Base-by-base conservation (phyloP, 2,113 vertebrate genomes). In the Bufo gargarizans region DNA sequence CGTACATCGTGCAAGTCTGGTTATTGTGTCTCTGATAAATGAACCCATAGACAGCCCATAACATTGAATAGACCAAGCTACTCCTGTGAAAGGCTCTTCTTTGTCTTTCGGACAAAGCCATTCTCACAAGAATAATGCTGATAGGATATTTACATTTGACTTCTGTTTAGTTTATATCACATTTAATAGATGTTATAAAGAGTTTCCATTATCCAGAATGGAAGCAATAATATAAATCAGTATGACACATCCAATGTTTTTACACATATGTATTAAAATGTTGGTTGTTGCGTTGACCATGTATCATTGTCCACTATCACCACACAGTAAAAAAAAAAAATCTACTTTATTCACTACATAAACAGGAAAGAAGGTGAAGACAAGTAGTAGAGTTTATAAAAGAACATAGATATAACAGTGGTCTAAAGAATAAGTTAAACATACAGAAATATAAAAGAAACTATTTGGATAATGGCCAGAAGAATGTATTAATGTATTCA, bases 1-100 rank as follows among this genome's bases (percentile, higher is more conserved):
- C 33, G 9, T 84, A 55, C 55, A 84, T 49, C 55, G 82, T 49
- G 20, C 4, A 47, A 50, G 13, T n/a, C 61, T 49, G 45, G 0
- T 84, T 84, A 84, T 84, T 84, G 63, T 69, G 63, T 53, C 20
- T 71, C 72, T 84, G n/a, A 84, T 84, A 84, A 71, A 71, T 55
- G 47, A n/a, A 71, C 47, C 9, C 82, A 71, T 1, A 69, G 63
- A 49, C 82, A 84, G 14, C 65, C 59, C 65, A 55, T 50, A 83
- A 83, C 20, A 65, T 22, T 83, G 81, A 69, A 83, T 67, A 83
- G 81, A 83, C n/a, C 55, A 43, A 84, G 63, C 82, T 71, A 71
- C 63, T 53, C 47, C 45, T 9, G 65, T 84, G 82, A 69, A 69
- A 71, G 67, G 11, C 63, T 69, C 67, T 19, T 55, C 49, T 16